phyloP scores from a whole-genome alignment of 2,113 vertebrate species.

The Aleadryas rufinucha region DNA sequence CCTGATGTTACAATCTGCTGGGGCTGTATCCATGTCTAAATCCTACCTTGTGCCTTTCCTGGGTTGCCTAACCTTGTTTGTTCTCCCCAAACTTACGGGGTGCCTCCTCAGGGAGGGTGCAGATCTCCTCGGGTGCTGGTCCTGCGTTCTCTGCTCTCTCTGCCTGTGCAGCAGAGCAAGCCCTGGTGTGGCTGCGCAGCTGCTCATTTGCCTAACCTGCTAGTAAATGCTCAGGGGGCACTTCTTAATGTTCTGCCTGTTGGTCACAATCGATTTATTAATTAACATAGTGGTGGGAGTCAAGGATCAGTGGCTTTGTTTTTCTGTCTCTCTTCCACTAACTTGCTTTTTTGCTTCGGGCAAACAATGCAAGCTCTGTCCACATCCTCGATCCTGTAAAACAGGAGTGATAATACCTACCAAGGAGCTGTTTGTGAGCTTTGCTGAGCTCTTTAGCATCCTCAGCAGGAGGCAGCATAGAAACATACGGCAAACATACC shows the following conservation, averaged over 20 bases:
- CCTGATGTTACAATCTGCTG: not conserved
- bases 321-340: not conserved
- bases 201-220: constrained; percentile 56
- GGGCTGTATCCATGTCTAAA: not conserved
- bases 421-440: not conserved
- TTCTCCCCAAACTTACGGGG: rapidly evolving
- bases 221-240: not conserved
- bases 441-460: constrained; percentile 11
- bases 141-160: not conserved
- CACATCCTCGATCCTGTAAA: not conserved
- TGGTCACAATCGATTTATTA: constrained; percentile 32
- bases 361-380: not conserved
- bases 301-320: not conserved
- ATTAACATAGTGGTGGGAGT: not conserved
- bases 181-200: not conserved
- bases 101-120: not conserved
- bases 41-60: not conserved
- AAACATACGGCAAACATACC: not conserved
- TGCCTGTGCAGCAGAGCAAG: constrained; percentile 1
- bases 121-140: rapidly evolving
- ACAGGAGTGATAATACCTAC: not conserved
- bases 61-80: not conserved
- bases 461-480: constrained; percentile 22
- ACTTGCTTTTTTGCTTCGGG: not conserved
- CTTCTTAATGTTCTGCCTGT: constrained; percentile 19